Evolutionary conservation across 2,888 invertebrate species (phyloP), one percentile per base, ranked within the genome.

Genomic region (Tenthredo amoena): DNA sequence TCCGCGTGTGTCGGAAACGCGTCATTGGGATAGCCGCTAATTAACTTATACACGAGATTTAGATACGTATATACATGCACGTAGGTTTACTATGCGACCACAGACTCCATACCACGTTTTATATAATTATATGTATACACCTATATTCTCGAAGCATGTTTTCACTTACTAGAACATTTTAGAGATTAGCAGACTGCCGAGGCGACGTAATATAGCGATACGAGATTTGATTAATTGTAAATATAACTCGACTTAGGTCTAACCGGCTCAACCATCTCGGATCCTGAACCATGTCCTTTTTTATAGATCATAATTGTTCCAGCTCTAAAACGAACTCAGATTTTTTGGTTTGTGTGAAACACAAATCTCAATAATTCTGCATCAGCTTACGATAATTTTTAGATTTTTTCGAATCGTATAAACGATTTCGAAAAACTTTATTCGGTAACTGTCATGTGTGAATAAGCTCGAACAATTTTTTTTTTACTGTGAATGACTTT

Each of bases 11-110:
- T 86, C 86, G 85, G 85, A 87, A 86, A 88, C 87, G 87, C 88
- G 88, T 88, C 88, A 88, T 86, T 86, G 86, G 58, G 68, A 62
- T 15, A 58, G 71, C 84, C 84, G 77, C 86, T 88, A 87, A 88
- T 87, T 87, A 88, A 87, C 87, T 68, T 71, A 72, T 85, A 31
- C 7, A 12, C 1, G 34, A 58, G n/a, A n/a, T 7, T 7, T 55
- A n/a, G 18, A 7, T 7, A n/a, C 7, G 1, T 84, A 50, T 77
- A 87, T 65, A 81, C 34, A 6, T 5, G 15, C 26, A 6, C 18
- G 5, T 3, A 34, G 55, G 55, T 55, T n/a, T 55, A 34, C 31
- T 43, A 15, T 1, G 9, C 7, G 72, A 74, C 72, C 72, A 26
- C 72, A 74, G 43, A 40, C 43, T 21, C n/a, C 7, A 74, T 43